Evolutionary conservation across 2,797 vertebrate species (phyloP), one percentile per base, ranked within the genome.

Genomic region (Semotilus atromaculatus): DNA sequence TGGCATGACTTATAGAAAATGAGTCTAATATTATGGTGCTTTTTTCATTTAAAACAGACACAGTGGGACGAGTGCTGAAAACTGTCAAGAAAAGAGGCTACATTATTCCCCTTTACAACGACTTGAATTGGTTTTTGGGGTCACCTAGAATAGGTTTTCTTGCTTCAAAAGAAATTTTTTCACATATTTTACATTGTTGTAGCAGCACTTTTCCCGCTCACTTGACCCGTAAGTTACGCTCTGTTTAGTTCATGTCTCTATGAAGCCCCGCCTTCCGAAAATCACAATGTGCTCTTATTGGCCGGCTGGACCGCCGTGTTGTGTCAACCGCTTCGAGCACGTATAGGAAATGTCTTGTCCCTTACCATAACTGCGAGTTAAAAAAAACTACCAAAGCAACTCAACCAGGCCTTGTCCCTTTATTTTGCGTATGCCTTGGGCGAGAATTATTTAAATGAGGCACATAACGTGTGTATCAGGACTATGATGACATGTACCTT

Each of bases 1-100:
- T n/a, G 43, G 43, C 58, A 51, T 55, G 62, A 71, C 36, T 40
- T 60, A 72, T 31, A 62, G 34, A 36, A 82, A 74, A 74, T 38
- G 6, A 45, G 7, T 45, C 29, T 45, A 34, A 77, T 68, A 55
- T 23, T 43, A 53, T 31, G 29, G 81, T 51, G 36, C 18, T 19
- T 74, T 66, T 66, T 38, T 18, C 45, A 29, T 26, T 13, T 53
- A 23, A 51, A 48, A 48, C 34, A 83, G 60, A 8, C 9, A 36
- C 31, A 40, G 62, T 26, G n/a, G n/a, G 18, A 76, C 26, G 14
- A 3, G 36, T 18, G 62, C n/a, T 21, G 34, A 53, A 19, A 16
- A 51, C 7, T 11, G 16, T 48, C 16, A 48, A 13, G 11, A 45
- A 36, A 83, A 60, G 4, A 26, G 55, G 55, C 23, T 9, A n/a